A percentile compares a stretch with the other conserved stretches of the same genome.
Conservation (phyloP, 2,888 invertebrate genomes). For the Deilephila porcellus region DNA sequence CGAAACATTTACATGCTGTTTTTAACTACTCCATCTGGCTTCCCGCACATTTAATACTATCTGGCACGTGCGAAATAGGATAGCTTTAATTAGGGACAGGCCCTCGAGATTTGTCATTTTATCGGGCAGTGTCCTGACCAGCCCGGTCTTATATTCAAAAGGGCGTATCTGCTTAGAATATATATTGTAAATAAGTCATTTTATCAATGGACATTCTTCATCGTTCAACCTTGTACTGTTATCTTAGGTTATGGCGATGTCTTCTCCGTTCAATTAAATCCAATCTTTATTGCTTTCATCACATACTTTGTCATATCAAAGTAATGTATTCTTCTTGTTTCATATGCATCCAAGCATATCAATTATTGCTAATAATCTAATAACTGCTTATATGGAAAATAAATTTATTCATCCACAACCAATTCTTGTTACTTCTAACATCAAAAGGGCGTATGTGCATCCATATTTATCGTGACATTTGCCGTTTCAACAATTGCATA, state of each 20-base stretch:
- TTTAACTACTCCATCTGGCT: neutral
- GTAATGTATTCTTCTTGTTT: too few species aligned
- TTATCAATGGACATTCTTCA: neutral
- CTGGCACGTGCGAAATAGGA: slow-evolving; percentile 4
- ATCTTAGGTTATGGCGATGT: too few species aligned
- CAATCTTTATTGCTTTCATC: neutral
- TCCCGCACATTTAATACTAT: neutral
- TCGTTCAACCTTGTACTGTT: neutral
- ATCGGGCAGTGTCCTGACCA: neutral
- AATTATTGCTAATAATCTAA: too few species aligned
- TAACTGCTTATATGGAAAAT: too few species aligned
- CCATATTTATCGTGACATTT: neutral
- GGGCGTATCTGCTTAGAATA: neutral
- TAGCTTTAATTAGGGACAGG: slow-evolving; percentile 21
- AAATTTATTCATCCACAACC: too few species aligned
- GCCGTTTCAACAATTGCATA: neutral
- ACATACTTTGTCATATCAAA: neutral
- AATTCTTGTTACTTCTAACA: neutral
- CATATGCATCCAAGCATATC: neutral
- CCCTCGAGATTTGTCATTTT: slow-evolving; percentile 5
- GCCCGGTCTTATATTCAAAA: neutral
- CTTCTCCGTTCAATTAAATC: too few species aligned
- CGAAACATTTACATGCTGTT: neutral
- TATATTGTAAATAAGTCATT: neutral
- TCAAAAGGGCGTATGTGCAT: neutral